These are phyloP conservation scores for Columba guinea DNA, from an alignment of 2,797 vertebrate genomes.

Conservation along the genomic window DNA sequence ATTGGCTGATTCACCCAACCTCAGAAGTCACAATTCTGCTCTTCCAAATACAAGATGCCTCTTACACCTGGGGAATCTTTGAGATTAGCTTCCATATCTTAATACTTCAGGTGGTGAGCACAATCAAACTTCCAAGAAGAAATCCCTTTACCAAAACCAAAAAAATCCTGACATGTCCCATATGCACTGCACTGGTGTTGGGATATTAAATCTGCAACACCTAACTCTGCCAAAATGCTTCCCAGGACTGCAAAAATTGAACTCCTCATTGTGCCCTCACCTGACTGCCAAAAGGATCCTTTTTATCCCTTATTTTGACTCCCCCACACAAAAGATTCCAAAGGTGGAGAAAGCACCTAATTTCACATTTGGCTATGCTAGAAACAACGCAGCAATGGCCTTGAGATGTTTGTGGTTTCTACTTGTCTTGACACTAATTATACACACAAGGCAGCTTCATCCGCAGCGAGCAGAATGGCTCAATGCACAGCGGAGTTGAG, in stretches of 20 bases:
- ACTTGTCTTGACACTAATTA: not conserved
- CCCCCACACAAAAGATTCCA: not conserved
- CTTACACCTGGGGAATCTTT: not conserved
- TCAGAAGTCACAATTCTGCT: not conserved
- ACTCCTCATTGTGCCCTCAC: not conserved
- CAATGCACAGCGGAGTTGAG: not conserved
- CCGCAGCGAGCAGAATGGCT: not conserved
- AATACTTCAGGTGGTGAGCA: not conserved
- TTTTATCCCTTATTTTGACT: constrained; percentile 15
- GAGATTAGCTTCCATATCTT: constrained; percentile 18
- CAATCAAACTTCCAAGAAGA: constrained; percentile 29
- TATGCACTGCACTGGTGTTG: constrained; percentile 1
- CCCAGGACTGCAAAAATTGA: constrained; percentile 12
- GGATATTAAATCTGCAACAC: constrained; percentile 15
- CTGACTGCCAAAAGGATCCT: not conserved
- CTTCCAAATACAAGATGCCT: rapidly evolving
- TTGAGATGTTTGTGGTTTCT: constrained; percentile 11
- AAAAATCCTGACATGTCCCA: not conserved
- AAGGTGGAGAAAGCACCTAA: not conserved
- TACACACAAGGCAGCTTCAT: constrained; percentile 9
- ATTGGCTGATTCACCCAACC: not conserved
- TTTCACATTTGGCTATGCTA: constrained; percentile 12
- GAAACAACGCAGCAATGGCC: not conserved
- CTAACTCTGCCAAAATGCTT: constrained; percentile 18
- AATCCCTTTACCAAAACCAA: not conserved